Conservation (phyloP, 2,113 vertebrate species). For the Zosterops borbonicus region DNA sequence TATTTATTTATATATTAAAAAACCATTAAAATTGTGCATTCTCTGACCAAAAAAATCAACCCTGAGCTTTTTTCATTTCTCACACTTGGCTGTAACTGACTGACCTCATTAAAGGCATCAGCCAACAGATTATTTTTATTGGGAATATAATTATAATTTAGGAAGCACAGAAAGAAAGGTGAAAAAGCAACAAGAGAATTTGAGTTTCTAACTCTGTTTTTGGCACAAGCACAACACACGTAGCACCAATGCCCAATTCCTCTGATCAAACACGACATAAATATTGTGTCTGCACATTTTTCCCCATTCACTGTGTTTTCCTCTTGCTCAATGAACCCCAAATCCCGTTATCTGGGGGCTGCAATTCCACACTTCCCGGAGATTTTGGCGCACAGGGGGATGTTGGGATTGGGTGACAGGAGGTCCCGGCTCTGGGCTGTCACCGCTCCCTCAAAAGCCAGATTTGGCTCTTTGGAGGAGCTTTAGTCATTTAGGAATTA, state of each 20-base stretch:
- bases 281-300: not conserved
- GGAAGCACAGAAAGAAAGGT: rapidly evolving
- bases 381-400: not conserved
- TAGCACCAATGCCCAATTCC: rapidly evolving
- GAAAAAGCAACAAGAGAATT: not conserved
- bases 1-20: rapidly evolving
- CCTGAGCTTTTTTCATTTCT: not conserved
- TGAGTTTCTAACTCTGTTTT: not conserved
- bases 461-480: not conserved
- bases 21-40: not conserved
- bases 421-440: not conserved
- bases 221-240: rapidly evolving
- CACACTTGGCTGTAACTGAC: not conserved
- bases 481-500: not conserved
- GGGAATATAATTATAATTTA: rapidly evolving
- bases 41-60: not conserved
- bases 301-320: not conserved
- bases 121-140: not conserved
- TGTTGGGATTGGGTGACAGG: rapidly evolving
- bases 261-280: not conserved
- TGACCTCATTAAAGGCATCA: not conserved
- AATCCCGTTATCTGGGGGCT: not conserved
- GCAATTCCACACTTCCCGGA: not conserved
- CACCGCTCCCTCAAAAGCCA: no score
- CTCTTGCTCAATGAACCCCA: not conserved